A percentile compares a stretch with the other conserved stretches of the same genome.
Evolutionary conservation across 2,113 vertebrate genomes (phyloP).

Genomic region (Bufo gargarizans): DNA sequence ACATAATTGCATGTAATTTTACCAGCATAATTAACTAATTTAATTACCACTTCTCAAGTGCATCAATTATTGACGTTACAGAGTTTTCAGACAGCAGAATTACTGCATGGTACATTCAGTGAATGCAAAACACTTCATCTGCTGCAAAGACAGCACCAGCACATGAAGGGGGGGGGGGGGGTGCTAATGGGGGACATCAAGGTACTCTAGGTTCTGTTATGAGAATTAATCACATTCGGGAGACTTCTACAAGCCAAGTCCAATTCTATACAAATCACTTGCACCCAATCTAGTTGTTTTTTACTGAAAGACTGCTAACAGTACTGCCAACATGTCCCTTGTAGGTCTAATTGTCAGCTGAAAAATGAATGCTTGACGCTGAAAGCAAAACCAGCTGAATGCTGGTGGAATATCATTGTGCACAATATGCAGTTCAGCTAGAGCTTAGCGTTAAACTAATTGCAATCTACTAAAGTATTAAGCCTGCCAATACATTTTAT

Average conservation of each 20-base stretch:
- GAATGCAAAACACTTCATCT: conserved; percentile 91
- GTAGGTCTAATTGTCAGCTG: conserved; percentile 51
- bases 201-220: conserved; percentile 20
- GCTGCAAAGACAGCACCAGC: conserved; percentile 74
- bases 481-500: not conserved
- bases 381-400: conserved; percentile 41
- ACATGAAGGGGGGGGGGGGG: conserved; percentile 63
- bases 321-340: conserved; percentile 43
- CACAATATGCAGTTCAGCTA: not conserved
- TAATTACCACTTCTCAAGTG: conserved; percentile 99
- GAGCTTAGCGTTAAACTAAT: not conserved
- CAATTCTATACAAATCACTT: conserved; percentile 38
- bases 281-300: conserved; percentile 33
- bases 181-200: conserved; percentile 23
- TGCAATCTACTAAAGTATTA: not conserved
- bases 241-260: conserved; percentile 34
- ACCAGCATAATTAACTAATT: conserved; percentile 99
- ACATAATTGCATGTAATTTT: conserved; percentile 99
- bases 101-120: conserved; percentile 93
- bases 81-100: conserved; percentile 99
- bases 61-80: conserved; percentile 99
- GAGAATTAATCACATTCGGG: conserved; percentile 20
- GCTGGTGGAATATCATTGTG: not conserved
- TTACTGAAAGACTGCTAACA: conserved; percentile 39
- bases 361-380: conserved; percentile 45